Evolutionary conservation across 1,140 invertebrate genomes (phyloP), one percentile per base, ranked within the genome.

Genomic region (Xylocopa sonorina): DNA sequence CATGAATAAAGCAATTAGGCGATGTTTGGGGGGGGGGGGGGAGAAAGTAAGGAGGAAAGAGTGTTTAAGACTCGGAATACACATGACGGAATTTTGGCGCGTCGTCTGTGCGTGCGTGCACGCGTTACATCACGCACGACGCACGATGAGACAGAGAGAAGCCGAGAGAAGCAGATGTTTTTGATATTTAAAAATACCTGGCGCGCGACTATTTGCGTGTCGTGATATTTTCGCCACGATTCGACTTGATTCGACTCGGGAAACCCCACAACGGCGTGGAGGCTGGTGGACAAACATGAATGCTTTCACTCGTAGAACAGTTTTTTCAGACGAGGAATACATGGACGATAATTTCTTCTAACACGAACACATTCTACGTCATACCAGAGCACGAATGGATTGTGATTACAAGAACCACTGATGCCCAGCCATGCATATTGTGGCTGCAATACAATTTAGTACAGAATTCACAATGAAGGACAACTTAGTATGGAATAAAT

Each of bases 171-270:
- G 66, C 86, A 84, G 78, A 88, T 86, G 77, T 86, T 82, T 87
- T 82, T 82, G 79, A 82, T 84, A 84, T 82, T 82, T 87, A 86
- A 86, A 88, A 88, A 88, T 88, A 88, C 53, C 71, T 75, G 69
- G n/a, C n/a, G n/a, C 48, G 21, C 43, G 53, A 81, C 84, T 88
- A 88, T 87, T 87, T 82, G 60, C 76, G 79, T 78, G 75, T 60
- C 78, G 68, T 55, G 81, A 68, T 86, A 84, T 85, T 84, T 74
- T 75, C 64, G 82, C 75, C 62, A 80, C 81, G 73, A 18, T 50
- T 80, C 72, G 78, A 41, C 67, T 75, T 60, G 83, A 84, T 63
- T 81, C 76, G 81, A 60, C 55, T 72, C 41, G 87, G 87, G 76
- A 88, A 88, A 87, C 82, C 82, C 87, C 84, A 86, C 84, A 87